phyloP scores from a whole-genome alignment of 2,113 vertebrate species.

The Labeo catla region DNA sequence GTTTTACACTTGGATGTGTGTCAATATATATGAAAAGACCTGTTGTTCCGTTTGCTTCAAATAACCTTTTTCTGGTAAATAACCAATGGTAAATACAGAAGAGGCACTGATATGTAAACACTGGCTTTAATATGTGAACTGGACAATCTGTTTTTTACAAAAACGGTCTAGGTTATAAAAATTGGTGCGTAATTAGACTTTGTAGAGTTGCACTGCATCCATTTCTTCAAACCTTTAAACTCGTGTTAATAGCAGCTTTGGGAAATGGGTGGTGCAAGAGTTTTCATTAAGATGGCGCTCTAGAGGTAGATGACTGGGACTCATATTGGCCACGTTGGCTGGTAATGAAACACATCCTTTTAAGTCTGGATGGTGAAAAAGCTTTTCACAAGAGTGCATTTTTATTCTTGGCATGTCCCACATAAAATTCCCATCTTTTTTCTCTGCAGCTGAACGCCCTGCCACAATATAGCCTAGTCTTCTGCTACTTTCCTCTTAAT shows the following conservation, averaged over 20 bases:
- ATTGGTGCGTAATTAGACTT: not conserved
- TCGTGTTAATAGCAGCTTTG: conserved; percentile 10
- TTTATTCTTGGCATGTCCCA: conserved; percentile 48
- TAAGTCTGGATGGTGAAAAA: conserved; percentile 48
- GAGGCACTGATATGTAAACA: not conserved
- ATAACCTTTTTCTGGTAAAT: not conserved
- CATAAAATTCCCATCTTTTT: conserved; percentile 24
- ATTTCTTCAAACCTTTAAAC: not conserved
- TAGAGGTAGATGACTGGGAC: conserved; percentile 34
- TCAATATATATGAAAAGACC: not conserved
- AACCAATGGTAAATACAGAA: not conserved
- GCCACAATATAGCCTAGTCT: conserved; percentile 41
- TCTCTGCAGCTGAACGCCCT: conserved; percentile 31
- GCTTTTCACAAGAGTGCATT: conserved; percentile 43
- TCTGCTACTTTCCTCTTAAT: conserved; percentile 29
- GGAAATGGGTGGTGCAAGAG: not conserved
- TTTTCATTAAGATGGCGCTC: conserved; percentile 50
- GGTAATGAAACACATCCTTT: conserved; percentile 53
- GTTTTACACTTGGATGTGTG: not conserved
- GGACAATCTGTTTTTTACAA: not conserved
- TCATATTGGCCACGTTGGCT: conserved; percentile 40
- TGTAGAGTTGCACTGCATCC: not conserved
- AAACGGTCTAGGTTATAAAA: not conserved
- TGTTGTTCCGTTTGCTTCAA: not conserved
- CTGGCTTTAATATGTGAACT: not conserved